phyloP scores from a whole-genome alignment of 2,797 vertebrate species.

The Mus minutoides region DNA sequence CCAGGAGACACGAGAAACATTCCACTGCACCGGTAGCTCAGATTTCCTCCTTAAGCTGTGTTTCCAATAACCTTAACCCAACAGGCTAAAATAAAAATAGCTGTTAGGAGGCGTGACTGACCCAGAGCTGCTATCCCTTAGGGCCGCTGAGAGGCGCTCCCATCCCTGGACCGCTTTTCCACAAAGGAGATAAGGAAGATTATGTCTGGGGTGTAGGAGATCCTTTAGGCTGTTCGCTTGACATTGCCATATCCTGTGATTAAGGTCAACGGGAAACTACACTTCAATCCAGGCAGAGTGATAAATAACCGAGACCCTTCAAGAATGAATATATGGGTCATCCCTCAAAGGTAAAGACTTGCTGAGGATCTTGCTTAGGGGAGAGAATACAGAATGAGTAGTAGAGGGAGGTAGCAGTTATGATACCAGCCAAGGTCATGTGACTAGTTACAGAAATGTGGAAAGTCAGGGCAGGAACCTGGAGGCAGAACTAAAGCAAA shows the following conservation, averaged over 20 bases:
- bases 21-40: background rate
- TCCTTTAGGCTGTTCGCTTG: background rate
- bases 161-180: background rate
- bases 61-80: background rate
- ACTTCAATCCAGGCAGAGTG: background rate
- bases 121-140: too few species aligned
- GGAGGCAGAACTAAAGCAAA: background rate
- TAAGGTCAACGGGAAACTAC: background rate
- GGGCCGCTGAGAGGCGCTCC: too few species aligned
- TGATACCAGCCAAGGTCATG: background rate
- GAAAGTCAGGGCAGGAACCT: background rate
- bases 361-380: background rate
- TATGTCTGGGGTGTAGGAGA: background rate
- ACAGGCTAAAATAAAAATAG: background rate
- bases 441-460: background rate
- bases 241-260: background rate
- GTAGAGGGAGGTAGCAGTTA: background rate
- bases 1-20: background rate
- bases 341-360: background rate
- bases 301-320: background rate
- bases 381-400: background rate
- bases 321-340: background rate
- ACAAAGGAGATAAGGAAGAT: background rate
- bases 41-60: background rate
- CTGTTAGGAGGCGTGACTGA: background rate